Evolutionary conservation across 2,888 invertebrate genomes (phyloP).

Genomic region (Polietes domitor): DNA sequence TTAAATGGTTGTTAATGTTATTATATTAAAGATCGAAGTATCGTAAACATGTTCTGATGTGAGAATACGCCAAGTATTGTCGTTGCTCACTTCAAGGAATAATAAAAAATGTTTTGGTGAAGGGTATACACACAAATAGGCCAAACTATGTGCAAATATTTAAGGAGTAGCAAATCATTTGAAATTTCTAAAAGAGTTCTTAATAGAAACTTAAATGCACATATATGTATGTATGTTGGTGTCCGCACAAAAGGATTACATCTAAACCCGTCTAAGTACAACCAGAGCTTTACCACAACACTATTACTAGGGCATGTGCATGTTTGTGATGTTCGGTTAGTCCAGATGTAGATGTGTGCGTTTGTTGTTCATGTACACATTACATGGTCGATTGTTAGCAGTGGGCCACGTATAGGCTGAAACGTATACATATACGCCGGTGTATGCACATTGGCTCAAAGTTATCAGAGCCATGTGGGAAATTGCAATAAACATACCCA

Average conservation of each 20-base stretch:
- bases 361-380: neutral
- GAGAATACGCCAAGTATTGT: too few relatives aligned
- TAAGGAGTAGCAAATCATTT: neutral
- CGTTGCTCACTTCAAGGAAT: too few relatives aligned
- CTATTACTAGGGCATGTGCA: neutral
- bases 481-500: too few relatives aligned
- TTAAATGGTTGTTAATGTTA: too few relatives aligned
- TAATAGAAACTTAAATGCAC: neutral
- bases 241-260: neutral
- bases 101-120: too few relatives aligned
- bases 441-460: neutral
- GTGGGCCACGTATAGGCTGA: too few relatives aligned
- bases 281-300: neutral
- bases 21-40: too few relatives aligned
- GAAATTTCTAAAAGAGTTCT: too few relatives aligned
- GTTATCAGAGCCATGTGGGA: too few relatives aligned
- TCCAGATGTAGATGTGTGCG: neutral
- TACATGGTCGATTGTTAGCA: neutral
- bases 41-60: too few relatives aligned
- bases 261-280: neutral
- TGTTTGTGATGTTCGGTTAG: constrained; percentile 32
- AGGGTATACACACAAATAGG: too few relatives aligned
- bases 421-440: neutral
- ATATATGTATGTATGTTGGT: neutral
- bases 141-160: too few relatives aligned